phyloP scores from a whole-genome alignment of 2,797 vertebrate species.

The Synanceia verrucosa region DNA sequence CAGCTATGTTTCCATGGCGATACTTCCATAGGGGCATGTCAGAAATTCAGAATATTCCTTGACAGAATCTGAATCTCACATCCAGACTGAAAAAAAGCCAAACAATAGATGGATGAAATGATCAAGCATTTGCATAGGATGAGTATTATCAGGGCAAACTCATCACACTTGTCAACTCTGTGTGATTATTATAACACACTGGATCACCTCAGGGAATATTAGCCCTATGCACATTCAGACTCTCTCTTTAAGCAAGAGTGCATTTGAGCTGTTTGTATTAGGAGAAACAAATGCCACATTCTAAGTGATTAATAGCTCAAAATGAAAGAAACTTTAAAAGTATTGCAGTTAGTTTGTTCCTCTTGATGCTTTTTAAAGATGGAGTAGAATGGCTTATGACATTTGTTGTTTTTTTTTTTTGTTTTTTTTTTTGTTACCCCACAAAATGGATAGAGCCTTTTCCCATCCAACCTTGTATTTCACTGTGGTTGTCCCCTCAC shows the following conservation, averaged over 20 bases:
- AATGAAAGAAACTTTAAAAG: background rate
- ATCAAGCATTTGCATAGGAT: slow-evolving; percentile 36
- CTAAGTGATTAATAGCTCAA: background rate
- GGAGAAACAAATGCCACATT: background rate
- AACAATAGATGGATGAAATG: slow-evolving; percentile 20
- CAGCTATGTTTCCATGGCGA: background rate
- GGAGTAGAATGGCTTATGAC: background rate
- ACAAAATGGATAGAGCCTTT: background rate
- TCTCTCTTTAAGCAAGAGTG: background rate
- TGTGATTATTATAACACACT: slow-evolving; percentile 49
- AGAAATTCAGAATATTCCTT: background rate
- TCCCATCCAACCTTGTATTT: background rate
- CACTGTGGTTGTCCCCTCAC: background rate
- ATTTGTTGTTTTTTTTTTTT: too few relatives aligned
- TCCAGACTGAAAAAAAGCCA: background rate
- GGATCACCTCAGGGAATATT: slow-evolving; percentile 34
- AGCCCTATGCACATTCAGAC: background rate
- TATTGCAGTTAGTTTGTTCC: background rate
- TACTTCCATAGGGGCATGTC: background rate
- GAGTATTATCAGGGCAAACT: slow-evolving; percentile 34
- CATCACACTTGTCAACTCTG: slow-evolving; percentile 21
- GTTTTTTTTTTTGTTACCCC: background rate
- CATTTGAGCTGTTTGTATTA: background rate
- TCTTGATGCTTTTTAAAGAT: background rate
- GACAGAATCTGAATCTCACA: background rate